A percentile compares a stretch with the other conserved stretches of the same genome.
Conservation (phyloP, 2,113 vertebrate species). For the Silurus glanis region DNA sequence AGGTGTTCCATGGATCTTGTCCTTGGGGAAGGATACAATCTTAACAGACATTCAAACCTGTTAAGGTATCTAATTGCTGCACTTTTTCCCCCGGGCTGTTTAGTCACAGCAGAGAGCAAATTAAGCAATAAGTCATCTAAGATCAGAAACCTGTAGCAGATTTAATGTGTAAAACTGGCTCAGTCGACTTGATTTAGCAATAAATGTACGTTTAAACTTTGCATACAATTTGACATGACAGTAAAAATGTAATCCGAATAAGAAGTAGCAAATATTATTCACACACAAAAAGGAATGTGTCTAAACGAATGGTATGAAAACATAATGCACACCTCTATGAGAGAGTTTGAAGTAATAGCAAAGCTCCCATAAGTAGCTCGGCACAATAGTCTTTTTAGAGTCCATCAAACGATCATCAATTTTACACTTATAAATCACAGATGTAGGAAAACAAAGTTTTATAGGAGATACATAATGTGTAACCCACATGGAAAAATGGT, state of each 20-base stretch:
- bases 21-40: slow-evolving; percentile 50
- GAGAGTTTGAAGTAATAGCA: neutral
- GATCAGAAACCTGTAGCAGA: slow-evolving; percentile 22
- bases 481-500: too few species aligned
- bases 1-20: slow-evolving; percentile 36
- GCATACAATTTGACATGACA: slow-evolving; percentile 18
- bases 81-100: slow-evolving; percentile 48
- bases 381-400: neutral
- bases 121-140: slow-evolving; percentile 56
- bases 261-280: neutral
- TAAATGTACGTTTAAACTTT: slow-evolving; percentile 34
- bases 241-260: slow-evolving; percentile 22
- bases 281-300: neutral
- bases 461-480: neutral
- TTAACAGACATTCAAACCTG: slow-evolving; percentile 49
- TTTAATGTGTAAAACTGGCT: slow-evolving; percentile 41
- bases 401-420: neutral
- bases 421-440: neutral
- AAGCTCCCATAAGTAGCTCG: neutral
- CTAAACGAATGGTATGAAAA: neutral
- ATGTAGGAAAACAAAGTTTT: neutral
- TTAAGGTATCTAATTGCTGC: slow-evolving; percentile 43
- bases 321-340: neutral
- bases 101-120: slow-evolving; percentile 50
- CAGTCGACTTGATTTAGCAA: slow-evolving; percentile 23